Evolutionary conservation across 2,888 invertebrate species (phyloP).

Genomic region (Phengaris arion): DNA sequence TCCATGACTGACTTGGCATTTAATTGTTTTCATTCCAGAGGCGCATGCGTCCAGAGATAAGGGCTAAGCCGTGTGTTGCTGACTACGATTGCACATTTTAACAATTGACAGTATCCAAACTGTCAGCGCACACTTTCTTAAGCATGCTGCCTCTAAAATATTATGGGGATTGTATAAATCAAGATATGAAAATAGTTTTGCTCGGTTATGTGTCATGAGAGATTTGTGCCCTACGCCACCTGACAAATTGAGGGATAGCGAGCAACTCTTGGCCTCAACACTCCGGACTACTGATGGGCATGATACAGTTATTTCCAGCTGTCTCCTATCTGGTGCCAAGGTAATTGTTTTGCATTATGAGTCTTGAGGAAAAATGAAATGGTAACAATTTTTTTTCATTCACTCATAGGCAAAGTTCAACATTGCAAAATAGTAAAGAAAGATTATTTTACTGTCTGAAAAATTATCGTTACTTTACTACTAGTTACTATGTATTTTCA

Average conservation of each 20-base stretch:
- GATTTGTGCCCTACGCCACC: constrained; percentile 77
- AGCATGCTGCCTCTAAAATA: constrained; percentile 75
- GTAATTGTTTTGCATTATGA: constrained; percentile 55
- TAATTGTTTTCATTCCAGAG: constrained; percentile 78
- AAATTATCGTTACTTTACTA: too few species aligned
- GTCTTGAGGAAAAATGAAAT: constrained; percentile 44
- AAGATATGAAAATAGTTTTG: constrained; percentile 46
- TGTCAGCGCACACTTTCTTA: constrained; percentile 76
- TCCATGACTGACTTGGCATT: constrained; percentile 79
- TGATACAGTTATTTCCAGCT: constrained; percentile 77
- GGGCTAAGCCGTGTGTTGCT: constrained; percentile 77
- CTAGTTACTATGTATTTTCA: not conserved
- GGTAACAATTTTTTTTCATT: too few species aligned
- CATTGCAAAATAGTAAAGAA: too few species aligned
- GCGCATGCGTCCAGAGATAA: constrained; percentile 78
- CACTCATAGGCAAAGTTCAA: too few species aligned
- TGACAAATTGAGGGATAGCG: constrained; percentile 53
- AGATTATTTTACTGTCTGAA: too few species aligned
- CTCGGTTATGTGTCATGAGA: constrained; percentile 77
- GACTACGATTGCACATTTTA: constrained; percentile 54
- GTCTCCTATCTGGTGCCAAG: constrained; percentile 50
- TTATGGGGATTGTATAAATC: constrained; percentile 33
- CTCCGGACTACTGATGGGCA: constrained; percentile 76
- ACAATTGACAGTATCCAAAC: constrained; percentile 42
- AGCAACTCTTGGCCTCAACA: constrained; percentile 75